Conservation (phyloP, 2,888 invertebrate genomes). For the Sphaerophoria taeniata region DNA sequence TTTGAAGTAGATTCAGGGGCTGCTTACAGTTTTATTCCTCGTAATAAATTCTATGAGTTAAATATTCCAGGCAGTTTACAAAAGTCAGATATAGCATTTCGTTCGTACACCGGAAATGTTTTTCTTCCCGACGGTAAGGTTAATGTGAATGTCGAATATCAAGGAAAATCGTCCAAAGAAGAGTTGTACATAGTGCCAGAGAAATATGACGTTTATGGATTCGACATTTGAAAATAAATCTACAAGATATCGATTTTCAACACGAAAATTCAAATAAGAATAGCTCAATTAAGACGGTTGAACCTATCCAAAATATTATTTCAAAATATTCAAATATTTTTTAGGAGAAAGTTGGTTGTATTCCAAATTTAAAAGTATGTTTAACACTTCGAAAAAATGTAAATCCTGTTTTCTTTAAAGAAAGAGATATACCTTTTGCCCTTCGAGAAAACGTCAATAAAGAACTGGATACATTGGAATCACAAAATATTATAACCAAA, state of each 20-base stretch:
- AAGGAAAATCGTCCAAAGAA: no score
- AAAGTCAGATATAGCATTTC: slow-evolving; percentile 2
- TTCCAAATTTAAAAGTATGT: neutral
- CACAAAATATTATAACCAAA: neutral
- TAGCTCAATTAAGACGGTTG: neutral
- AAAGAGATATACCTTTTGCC: no score
- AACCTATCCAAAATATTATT: neutral
- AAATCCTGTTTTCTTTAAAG: no score
- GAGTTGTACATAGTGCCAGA: no score
- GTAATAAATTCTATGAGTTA: neutral
- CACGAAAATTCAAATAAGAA: neutral
- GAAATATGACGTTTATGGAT: neutral
- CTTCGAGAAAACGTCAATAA: no score
- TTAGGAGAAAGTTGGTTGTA: neutral
- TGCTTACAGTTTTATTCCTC: neutral
- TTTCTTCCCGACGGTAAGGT: neutral
- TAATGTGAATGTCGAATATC: neutral
- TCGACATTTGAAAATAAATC: neutral
- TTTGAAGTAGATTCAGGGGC: neutral
- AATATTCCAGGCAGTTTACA: neutral
- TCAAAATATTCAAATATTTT: neutral
- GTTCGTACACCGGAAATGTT: neutral
- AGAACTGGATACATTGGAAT: no score
- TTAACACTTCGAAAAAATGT: neutral
- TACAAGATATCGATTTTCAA: neutral